Percentiles rank a stretch among this genome's conserved stretches.
Conservation (phyloP, 1,140 invertebrate species). For the Cydia amplana region DNA sequence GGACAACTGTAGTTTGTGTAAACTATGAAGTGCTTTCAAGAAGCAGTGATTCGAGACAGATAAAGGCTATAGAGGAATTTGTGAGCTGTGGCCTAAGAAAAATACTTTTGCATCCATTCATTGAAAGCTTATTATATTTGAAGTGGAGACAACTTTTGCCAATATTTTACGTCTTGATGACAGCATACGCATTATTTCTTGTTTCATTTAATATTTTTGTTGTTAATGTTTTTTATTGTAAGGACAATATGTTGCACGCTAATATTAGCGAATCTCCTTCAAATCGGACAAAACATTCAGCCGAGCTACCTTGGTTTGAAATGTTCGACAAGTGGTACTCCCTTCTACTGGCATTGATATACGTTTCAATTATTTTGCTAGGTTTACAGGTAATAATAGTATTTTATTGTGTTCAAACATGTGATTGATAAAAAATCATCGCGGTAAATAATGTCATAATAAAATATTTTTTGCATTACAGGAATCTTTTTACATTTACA, state of each 20-base stretch:
- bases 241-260: background rate
- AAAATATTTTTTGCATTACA: background rate
- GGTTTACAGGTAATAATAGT: background rate
- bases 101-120: constrained; percentile 9
- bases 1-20: constrained; percentile 10
- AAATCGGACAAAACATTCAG: background rate
- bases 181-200: background rate
- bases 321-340: background rate
- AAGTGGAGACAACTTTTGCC: constrained; percentile 5
- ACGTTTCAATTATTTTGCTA: background rate
- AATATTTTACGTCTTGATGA: background rate
- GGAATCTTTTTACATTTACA: constrained; percentile 4
- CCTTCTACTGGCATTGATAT: background rate
- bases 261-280: background rate
- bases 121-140: constrained; percentile 8
- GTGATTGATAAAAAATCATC: no score
- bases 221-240: constrained; percentile 1
- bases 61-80: constrained; percentile 14
- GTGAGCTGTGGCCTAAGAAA: background rate
- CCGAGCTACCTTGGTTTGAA: background rate
- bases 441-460: background rate
- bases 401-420: background rate
- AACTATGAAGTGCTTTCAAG: constrained; percentile 3
- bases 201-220: constrained; percentile 14
- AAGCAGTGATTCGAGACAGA: background rate